phyloP scores from a whole-genome alignment of 1,140 invertebrate genomes.

The Atta texana region DNA sequence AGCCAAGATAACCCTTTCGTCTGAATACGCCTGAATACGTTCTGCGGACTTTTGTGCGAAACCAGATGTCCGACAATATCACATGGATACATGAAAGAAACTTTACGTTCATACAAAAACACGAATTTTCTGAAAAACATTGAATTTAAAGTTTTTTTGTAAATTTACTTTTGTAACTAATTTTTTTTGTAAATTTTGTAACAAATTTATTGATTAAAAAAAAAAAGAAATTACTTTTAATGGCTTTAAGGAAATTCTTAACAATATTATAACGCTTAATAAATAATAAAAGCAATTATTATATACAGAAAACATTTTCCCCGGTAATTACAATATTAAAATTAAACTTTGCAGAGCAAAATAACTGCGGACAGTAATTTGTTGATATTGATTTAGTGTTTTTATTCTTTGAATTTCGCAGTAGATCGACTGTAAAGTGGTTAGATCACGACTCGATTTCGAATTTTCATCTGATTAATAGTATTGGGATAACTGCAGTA shows the following conservation, averaged over 20 bases:
- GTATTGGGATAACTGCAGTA: conserved; percentile 37
- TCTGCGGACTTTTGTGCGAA: conserved; percentile 32
- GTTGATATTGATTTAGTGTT: neutral
- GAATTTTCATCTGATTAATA: conserved; percentile 50
- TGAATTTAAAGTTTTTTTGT: neutral
- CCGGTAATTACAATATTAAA: neutral
- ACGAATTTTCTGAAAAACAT: neutral
- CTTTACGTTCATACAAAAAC: conserved; percentile 13
- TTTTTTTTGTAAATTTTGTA: too few species aligned
- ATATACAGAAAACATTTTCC: neutral
- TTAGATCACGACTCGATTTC: conserved; percentile 28
- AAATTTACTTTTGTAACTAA: too few species aligned
- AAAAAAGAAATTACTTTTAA: neutral
- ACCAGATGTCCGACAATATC: conserved; percentile 14
- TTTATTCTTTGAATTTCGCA: conserved; percentile 27
- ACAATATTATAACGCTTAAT: neutral
- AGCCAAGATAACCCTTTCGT: conserved; percentile 54
- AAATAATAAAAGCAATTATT: neutral
- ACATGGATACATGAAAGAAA: conserved; percentile 6
- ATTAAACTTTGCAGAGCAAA: neutral
- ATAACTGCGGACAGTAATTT: conserved; percentile 25
- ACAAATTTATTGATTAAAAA: neutral
- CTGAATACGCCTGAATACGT: conserved; percentile 52
- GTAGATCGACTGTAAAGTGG: conserved; percentile 9
- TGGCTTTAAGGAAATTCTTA: neutral